Evolutionary conservation across 2,797 vertebrate genomes (phyloP).

Genomic region (Austrolebias charrua): DNA sequence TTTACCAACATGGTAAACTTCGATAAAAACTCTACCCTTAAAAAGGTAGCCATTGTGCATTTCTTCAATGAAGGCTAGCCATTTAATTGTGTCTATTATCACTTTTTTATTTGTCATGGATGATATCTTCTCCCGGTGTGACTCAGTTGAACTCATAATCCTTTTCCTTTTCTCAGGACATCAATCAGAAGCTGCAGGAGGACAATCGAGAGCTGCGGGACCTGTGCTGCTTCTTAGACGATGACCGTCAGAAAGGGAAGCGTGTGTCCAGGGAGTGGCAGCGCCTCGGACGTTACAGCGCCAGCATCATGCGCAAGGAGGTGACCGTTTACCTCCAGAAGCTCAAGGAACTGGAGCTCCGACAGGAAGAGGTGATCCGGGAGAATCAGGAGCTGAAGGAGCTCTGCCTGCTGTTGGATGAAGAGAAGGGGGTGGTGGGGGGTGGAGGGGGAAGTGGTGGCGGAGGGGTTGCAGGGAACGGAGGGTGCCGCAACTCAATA

Average conservation of each 20-base stretch:
- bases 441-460: slow-evolving; percentile 42
- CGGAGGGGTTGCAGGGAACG: slow-evolving; percentile 57
- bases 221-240: slow-evolving; percentile 96
- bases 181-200: slow-evolving; percentile 97
- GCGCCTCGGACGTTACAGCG: slow-evolving; percentile 91
- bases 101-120: too few species aligned
- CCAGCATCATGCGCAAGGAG: slow-evolving; percentile 96
- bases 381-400: slow-evolving; percentile 97
- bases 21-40: too few species aligned
- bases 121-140: background rate
- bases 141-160: slow-evolving; percentile 5
- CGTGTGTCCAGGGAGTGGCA: slow-evolving; percentile 96
- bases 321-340: slow-evolving; percentile 94
- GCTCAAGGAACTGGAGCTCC: slow-evolving; percentile 92
- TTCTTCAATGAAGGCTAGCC: too few species aligned
- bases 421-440: slow-evolving; percentile 82
- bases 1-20: too few species aligned
- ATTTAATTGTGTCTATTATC: too few species aligned
- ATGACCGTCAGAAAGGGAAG: slow-evolving; percentile 96
- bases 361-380: slow-evolving; percentile 92
- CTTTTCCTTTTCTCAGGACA: slow-evolving; percentile 78
- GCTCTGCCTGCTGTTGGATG: slow-evolving; percentile 91
- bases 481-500: slow-evolving; percentile 90
- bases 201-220: slow-evolving; percentile 97
- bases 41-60: too few species aligned